A percentile compares a stretch with the other conserved stretches of the same genome.
These are phyloP conservation scores for Crenuchus spilurus DNA, from an alignment of 2,797 vertebrate genomes.

Conservation along the genomic window DNA sequence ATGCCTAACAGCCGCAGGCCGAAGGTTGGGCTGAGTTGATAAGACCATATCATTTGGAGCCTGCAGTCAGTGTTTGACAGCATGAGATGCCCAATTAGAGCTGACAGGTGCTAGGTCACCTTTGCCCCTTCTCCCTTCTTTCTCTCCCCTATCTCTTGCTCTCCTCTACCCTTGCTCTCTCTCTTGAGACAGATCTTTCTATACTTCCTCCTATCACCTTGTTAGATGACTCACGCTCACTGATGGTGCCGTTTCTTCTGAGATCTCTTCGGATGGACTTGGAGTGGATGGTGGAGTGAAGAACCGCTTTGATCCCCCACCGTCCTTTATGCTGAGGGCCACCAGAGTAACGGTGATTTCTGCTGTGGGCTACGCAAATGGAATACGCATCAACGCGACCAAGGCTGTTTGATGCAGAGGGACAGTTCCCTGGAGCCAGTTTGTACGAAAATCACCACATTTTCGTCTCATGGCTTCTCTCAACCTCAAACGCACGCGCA, in stretches of 20 bases:
- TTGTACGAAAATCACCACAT: background rate
- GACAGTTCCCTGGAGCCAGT: constrained; percentile 16
- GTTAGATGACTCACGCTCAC: constrained; percentile 14
- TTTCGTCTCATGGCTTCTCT: constrained; percentile 4
- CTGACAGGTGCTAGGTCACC: constrained; percentile 35
- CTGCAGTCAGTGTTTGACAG: constrained; percentile 22
- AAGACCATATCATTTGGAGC: constrained; percentile 26
- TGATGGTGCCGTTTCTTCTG: background rate
- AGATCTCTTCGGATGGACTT: background rate
- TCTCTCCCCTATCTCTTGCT: background rate
- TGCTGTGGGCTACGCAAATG: constrained; percentile 2
- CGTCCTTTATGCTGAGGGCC: background rate
- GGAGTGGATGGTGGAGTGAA: background rate
- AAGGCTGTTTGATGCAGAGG: background rate
- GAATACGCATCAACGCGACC: background rate
- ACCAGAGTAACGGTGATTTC: constrained; percentile 7
- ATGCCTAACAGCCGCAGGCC: constrained; percentile 21
- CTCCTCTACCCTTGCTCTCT: background rate
- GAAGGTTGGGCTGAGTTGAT: constrained; percentile 28
- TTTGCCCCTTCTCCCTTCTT: constrained; percentile 11
- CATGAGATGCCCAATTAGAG: constrained; percentile 41
- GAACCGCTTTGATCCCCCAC: constrained; percentile 1
- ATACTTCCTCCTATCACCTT: background rate
- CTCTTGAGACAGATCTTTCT: background rate
- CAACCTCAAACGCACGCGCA: background rate